These are phyloP conservation scores for Gorsachius goisagi DNA, from an alignment of 2,113 vertebrate genomes.

Conservation along the genomic window DNA sequence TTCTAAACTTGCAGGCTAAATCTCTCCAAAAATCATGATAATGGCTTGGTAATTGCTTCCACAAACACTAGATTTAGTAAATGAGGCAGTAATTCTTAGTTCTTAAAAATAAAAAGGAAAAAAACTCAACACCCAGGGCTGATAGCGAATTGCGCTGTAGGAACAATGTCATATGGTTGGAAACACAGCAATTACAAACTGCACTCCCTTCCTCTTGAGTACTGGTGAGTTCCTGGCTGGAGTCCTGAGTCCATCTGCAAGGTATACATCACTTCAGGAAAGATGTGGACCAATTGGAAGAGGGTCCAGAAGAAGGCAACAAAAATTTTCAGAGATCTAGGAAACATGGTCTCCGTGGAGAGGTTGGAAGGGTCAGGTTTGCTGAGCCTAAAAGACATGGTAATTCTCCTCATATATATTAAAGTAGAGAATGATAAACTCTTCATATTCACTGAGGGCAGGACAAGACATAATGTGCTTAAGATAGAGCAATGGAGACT, in stretches of 20 bases:
- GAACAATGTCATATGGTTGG: background rate
- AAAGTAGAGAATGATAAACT: background rate
- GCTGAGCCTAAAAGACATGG: background rate
- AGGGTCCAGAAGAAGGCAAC: background rate
- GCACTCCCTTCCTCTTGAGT: background rate
- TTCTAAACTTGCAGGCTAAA: background rate
- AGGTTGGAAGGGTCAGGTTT: background rate
- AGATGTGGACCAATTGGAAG: background rate
- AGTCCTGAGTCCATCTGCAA: background rate
- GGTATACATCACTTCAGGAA: background rate
- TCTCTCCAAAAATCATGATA: accelerated
- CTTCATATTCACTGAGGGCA: background rate
- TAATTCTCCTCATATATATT: background rate
- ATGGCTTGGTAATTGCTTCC: background rate
- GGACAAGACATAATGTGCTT: background rate
- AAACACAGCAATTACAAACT: background rate
- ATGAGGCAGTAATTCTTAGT: background rate
- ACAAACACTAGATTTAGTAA: background rate
- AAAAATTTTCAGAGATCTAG: background rate
- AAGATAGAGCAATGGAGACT: background rate
- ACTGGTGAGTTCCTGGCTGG: background rate
- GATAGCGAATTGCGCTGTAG: background rate
- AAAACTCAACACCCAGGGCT: background rate
- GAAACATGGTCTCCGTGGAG: background rate
- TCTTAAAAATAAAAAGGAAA: background rate